Evolutionary conservation across 2,797 vertebrate genomes (phyloP), one percentile per base, ranked within the genome.

Genomic region (Yasuhikotakia modesta): DNA sequence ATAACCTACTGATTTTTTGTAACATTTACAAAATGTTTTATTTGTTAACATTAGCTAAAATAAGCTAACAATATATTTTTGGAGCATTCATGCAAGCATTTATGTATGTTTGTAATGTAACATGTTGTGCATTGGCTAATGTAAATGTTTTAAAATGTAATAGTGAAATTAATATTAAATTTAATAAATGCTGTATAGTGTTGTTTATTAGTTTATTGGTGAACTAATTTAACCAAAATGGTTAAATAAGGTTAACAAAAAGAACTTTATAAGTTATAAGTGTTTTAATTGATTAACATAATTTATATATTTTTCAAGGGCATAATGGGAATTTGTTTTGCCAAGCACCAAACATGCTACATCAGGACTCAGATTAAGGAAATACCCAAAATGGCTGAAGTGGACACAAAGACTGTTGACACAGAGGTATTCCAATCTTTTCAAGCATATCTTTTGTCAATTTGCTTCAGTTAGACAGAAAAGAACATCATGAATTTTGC

Each of bases 331-430:
- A 97, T 99, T 89, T 94, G 94, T 87, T 99, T 99, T 81, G 92
- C 95, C 84, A 95, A 95, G 82, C 95, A 98, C 92, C 95, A 98
- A 88, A 97, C 96, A 89, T 99, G 97, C 85, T 98, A 98, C 94
- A 96, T 99, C 93, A 96, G 94, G 92, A 94, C 92, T 81, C 97
- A 98, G 89, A 95, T 93, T 65, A 96, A 94, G 91, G 94, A 94
- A 73, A 91, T 99, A 72, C 96, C 96, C 82, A 90, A 91, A 82
- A 89, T 92, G 0, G 88, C 92, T 71, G 93, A 90, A 80, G 82
- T 87, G 88, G 85, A 89, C 67, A 84, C 92, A 70, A 90, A 94
- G 84, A 93, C 95, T 82, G 86, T 91, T 2, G 93, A 93, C 1
- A 83, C 92, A 76, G 90, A 82, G 92, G 92, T 93, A 92, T 53